Evolutionary conservation across 2,113 vertebrate species (phyloP).

Genomic region (Xiphias gladius): DNA sequence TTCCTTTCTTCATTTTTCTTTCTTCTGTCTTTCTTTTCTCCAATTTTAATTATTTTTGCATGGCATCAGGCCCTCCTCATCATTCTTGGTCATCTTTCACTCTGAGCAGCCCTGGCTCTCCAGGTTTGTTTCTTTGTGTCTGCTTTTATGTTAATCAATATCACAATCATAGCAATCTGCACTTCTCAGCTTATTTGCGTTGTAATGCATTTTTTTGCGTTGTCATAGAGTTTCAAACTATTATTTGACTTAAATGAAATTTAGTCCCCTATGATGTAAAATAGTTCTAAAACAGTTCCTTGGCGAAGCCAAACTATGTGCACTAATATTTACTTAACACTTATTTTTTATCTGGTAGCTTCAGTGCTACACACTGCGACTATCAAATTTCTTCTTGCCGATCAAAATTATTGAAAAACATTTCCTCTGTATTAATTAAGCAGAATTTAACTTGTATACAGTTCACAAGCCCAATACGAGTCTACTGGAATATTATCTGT

Average conservation of each 20-base stretch:
- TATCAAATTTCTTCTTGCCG: too few species aligned
- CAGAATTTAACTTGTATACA: neutral
- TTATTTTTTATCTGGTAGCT: neutral
- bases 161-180: neutral
- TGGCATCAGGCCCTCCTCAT: conserved; percentile 75
- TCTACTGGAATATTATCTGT: neutral
- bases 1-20: neutral
- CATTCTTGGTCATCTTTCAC: conserved; percentile 86
- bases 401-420: neutral
- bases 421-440: neutral
- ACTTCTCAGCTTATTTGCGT: neutral
- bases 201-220: neutral
- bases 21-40: neutral
- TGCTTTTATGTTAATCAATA: neutral
- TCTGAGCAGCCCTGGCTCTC: conserved; percentile 80
- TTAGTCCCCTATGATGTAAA: neutral
- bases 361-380: neutral
- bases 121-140: conserved; percentile 72
- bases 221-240: neutral
- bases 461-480: neutral
- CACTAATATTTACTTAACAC: neutral
- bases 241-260: neutral
- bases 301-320: neutral
- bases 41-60: conserved; percentile 19
- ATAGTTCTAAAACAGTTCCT: neutral